Percentiles rank a stretch among this genome's conserved stretches.
Evolutionary conservation across 1,140 invertebrate genomes (phyloP).

Genomic region (Trypoxylus dichotomus): DNA sequence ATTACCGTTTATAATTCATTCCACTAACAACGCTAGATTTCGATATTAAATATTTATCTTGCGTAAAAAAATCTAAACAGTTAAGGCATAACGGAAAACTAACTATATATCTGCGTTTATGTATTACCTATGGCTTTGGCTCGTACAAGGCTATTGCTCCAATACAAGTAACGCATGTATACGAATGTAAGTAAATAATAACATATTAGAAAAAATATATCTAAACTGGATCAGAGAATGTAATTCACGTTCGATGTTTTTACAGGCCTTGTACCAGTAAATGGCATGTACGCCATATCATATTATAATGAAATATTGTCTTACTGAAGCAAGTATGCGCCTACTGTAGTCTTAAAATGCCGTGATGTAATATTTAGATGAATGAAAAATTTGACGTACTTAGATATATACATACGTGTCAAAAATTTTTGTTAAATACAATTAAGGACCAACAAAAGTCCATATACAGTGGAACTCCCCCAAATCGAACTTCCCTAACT

Average conservation of each 20-base stretch:
- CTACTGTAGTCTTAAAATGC: not conserved
- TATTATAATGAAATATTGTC: conserved; percentile 4
- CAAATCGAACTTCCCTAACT: too few species aligned
- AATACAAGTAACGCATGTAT: not conserved
- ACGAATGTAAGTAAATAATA: not conserved
- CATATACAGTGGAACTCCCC: too few species aligned
- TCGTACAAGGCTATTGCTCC: not conserved
- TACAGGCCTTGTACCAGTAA: not conserved
- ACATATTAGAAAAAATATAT: not conserved
- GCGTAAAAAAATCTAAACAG: not conserved
- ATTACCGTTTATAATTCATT: too few species aligned
- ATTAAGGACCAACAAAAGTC: too few species aligned
- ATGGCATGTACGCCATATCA: not conserved
- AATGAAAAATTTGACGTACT: not conserved
- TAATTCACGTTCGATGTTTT: conserved; percentile 7
- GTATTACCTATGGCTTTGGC: not conserved
- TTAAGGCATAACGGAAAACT: not conserved
- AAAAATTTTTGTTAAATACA: too few species aligned
- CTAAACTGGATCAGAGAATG: not conserved
- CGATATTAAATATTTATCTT: not conserved
- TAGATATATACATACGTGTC: too few species aligned
- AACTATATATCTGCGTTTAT: not conserved
- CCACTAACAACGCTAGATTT: too few species aligned
- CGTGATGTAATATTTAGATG: not conserved
- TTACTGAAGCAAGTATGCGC: not conserved